Conservation (phyloP, 64 coral and sea anemone genomes). For the Stylophora pistillata region DNA sequence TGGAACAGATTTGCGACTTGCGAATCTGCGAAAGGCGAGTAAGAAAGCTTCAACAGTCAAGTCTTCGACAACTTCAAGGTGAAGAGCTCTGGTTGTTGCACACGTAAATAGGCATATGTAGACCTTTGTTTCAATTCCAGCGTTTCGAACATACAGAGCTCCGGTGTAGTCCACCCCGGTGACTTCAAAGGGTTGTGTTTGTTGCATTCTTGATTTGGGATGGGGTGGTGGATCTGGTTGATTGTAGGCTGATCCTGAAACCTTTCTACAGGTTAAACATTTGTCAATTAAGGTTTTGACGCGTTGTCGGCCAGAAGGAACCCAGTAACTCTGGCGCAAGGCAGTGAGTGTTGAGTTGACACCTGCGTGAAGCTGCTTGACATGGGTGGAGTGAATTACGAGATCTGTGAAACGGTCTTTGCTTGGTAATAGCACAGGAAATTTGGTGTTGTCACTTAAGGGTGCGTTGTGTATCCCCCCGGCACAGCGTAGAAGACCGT, state of each 20-base stretch:
- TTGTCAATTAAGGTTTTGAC: background rate
- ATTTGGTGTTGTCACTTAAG: background rate
- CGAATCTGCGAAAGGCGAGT: too few species aligned
- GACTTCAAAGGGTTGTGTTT: slow-evolving; percentile 30
- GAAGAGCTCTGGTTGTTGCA: slow-evolving; percentile 25
- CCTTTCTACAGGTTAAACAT: background rate
- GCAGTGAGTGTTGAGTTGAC: slow-evolving; percentile 35
- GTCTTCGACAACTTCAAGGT: slow-evolving; percentile 29
- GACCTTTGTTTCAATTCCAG: slow-evolving; percentile 16
- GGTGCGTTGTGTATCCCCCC: slow-evolving; percentile 58
- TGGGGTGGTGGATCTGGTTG: background rate
- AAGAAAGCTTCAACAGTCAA: background rate
- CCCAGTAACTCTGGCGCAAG: slow-evolving; percentile 17
- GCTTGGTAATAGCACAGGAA: slow-evolving; percentile 21
- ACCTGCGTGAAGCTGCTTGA: slow-evolving; percentile 43
- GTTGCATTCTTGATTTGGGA: background rate
- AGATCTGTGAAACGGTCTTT: background rate
- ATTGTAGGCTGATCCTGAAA: background rate
- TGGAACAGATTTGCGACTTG: too few species aligned
- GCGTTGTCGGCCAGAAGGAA: background rate
- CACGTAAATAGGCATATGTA: slow-evolving; percentile 39
- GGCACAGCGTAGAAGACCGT: slow-evolving; percentile 27
- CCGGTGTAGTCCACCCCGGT: slow-evolving; percentile 49
- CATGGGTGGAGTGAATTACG: background rate
- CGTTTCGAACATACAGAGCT: slow-evolving; percentile 6